These are phyloP conservation scores for Hypselothyrea guttata DNA, from an alignment of 2,888 invertebrate genomes.

Conservation along the genomic window DNA sequence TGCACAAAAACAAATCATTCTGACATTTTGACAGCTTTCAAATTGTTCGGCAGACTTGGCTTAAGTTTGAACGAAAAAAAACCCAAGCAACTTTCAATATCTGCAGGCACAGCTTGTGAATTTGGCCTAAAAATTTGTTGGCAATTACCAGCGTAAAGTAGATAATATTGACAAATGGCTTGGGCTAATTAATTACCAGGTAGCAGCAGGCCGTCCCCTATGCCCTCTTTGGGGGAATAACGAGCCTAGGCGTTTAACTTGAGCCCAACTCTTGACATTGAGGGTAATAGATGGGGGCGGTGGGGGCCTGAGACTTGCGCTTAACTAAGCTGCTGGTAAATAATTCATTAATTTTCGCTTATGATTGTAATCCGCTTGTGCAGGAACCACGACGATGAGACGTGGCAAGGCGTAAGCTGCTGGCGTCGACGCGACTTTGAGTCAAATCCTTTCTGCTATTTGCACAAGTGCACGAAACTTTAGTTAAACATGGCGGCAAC, in stretches of 20 bases:
- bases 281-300: background rate
- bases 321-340: conserved; percentile 77
- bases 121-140: conserved; percentile 28
- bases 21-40: conserved; percentile 40
- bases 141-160: conserved; percentile 35
- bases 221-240: background rate
- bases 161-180: conserved; percentile 68
- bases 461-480: conserved; percentile 69
- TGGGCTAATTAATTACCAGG: conserved; percentile 62
- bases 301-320: conserved; percentile 34
- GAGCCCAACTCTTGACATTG: conserved; percentile 54
- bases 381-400: conserved; percentile 28
- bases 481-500: conserved; percentile 66
- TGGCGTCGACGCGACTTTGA: conserved; percentile 32
- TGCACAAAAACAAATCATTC: background rate
- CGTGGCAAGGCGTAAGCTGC: conserved; percentile 23
- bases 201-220: conserved; percentile 39
- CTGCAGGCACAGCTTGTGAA: conserved; percentile 14
- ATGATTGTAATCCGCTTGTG: conserved; percentile 76
- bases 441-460: conserved; percentile 62
- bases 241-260: conserved; percentile 44
- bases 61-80: conserved; percentile 7
- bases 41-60: conserved; percentile 30
- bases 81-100: conserved; percentile 21
- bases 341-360: conserved; percentile 79